Evolutionary conservation across 2,888 invertebrate species (phyloP).

Genomic region (Punctoribates punctum): DNA sequence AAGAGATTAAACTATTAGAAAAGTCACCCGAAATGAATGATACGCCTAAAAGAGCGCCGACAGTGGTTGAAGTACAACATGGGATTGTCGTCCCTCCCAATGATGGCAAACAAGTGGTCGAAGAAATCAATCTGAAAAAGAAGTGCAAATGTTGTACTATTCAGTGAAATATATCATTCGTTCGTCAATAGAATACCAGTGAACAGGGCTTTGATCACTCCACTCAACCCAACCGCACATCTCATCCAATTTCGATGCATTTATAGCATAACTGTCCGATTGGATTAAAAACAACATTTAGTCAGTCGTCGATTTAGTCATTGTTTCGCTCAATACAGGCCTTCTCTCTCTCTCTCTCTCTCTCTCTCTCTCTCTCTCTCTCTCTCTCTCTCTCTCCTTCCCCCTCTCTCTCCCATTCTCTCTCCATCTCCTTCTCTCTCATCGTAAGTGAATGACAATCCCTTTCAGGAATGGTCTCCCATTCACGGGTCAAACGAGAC

Average conservation of each 20-base stretch:
- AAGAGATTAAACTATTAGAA: constrained; percentile 1
- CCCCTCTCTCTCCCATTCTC: too few species aligned
- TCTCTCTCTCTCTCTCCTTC: not conserved
- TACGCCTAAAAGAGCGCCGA: constrained; percentile 50
- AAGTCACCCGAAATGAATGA: constrained; percentile 36
- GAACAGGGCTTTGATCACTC: not conserved
- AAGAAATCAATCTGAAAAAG: constrained; percentile 88
- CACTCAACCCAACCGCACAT: constrained; percentile 7
- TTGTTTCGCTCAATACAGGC: not conserved
- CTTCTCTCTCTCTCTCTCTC: not conserved
- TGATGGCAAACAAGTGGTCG: constrained; percentile 67
- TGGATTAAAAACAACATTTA: not conserved
- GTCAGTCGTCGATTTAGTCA: not conserved
- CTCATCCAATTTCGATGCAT: not conserved
- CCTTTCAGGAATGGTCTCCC: too few species aligned
- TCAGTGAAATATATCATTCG: constrained; percentile 43
- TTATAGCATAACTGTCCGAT: not conserved
- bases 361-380: not conserved
- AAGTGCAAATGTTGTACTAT: constrained; percentile 84
- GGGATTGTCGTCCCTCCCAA: constrained; percentile 63
- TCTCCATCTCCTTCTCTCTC: too few species aligned
- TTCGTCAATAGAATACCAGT: not conserved
- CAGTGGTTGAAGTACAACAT: constrained; percentile 67
- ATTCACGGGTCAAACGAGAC: too few species aligned
- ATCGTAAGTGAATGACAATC: too few species aligned